phyloP scores from a whole-genome alignment of 2,888 invertebrate genomes.

The Automeris io region DNA sequence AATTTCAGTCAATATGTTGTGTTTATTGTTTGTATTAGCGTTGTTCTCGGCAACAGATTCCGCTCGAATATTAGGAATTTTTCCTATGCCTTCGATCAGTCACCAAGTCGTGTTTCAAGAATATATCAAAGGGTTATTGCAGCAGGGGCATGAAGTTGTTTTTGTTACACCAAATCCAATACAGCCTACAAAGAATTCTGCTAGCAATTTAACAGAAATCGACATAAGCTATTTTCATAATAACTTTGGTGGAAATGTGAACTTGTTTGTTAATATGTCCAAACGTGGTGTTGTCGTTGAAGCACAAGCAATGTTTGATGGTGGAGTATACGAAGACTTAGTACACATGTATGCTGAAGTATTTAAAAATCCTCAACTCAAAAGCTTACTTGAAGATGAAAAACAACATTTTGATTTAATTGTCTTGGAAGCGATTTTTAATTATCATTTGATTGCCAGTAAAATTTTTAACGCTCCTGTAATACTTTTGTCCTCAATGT shows the following conservation, averaged over 20 bases:
- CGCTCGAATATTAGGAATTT: conserved; percentile 41
- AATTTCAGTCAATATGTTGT: too few relatives aligned
- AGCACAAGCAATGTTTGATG: not conserved
- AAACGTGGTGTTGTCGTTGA: conserved; percentile 17
- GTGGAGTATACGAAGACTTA: conserved; percentile 8
- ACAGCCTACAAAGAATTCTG: conserved; percentile 17
- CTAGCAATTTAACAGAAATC: conserved; percentile 41
- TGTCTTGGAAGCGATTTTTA: conserved; percentile 23
- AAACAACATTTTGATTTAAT: conserved; percentile 30
- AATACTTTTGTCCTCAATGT: conserved; percentile 24
- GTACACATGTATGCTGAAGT: conserved; percentile 6
- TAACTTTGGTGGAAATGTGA: not conserved
- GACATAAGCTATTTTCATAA: conserved; percentile 24
- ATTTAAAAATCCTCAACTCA: conserved; percentile 15
- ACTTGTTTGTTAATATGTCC: not conserved
- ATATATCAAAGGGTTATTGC: conserved; percentile 36
- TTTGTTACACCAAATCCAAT: conserved; percentile 42
- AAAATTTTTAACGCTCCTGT: conserved; percentile 27
- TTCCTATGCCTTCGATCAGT: conserved; percentile 43
- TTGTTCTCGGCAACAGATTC: not conserved
- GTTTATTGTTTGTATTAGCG: not conserved
- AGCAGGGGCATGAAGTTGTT: conserved; percentile 49
- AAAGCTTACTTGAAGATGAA: conserved; percentile 20
- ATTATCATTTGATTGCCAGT: conserved; percentile 21
- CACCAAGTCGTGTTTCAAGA: conserved; percentile 46